These are phyloP conservation scores for Temnothorax nylanderi DNA, from an alignment of 1,140 invertebrate species.

Conservation along the genomic window DNA sequence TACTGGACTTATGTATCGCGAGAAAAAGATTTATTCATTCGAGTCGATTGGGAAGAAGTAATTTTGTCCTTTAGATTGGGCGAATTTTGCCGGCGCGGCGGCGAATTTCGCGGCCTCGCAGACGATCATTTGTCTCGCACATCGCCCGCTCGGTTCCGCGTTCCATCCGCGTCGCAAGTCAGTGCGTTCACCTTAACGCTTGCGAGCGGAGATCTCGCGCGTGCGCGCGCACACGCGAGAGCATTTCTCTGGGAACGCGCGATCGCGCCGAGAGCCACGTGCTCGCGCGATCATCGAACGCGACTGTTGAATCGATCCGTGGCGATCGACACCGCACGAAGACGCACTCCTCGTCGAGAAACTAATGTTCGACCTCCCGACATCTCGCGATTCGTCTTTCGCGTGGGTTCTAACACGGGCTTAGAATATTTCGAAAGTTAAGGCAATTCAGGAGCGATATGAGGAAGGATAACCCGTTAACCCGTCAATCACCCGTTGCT, in stretches of 20 bases:
- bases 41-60: not conserved
- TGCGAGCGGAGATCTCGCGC: conserved; percentile 59
- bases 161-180: conserved; percentile 83
- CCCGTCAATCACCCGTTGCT: not conserved
- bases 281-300: conserved; percentile 20
- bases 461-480: conserved; percentile 11
- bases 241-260: conserved; percentile 49
- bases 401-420: not conserved
- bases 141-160: conserved; percentile 82
- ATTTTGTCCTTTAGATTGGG: conserved; percentile 38
- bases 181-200: conserved; percentile 84
- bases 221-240: conserved; percentile 11
- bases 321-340: not conserved
- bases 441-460: not conserved
- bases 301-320: conserved; percentile 12
- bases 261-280: conserved; percentile 41
- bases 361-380: no score
- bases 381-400: not conserved
- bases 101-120: conserved; percentile 75
- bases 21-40: not conserved
- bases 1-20: not conserved
- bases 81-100: conserved; percentile 39
- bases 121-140: conserved; percentile 83
- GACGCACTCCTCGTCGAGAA: not conserved
- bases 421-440: conserved; percentile 1